Base-by-base conservation (phyloP, 2,797 vertebrate species). In the Etheostoma perlongum region DNA sequence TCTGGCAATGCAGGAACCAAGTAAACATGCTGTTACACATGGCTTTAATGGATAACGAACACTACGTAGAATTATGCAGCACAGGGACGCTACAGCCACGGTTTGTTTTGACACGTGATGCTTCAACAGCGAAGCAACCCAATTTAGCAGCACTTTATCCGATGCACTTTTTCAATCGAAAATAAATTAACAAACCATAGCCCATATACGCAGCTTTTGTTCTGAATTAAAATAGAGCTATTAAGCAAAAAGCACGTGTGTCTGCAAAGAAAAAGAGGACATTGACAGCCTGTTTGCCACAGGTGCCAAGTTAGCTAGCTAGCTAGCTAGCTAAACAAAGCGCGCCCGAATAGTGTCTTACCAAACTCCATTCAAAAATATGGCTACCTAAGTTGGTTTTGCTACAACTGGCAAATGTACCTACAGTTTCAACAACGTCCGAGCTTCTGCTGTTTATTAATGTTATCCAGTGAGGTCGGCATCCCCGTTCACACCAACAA, bases 91-190 rank as follows among this genome's bases (percentile, higher is more conserved):
- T 15, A 30, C 27, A 14, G 67, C 83, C 62, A 44, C 40, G 52
- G 77, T 91, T 92, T 94, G 93, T 94, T 94, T 90, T 73, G 93
- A 93, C 93, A 95, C 93, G 92, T 94, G 93, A 93, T 55, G 63
- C 67, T 59, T 42, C 6, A 2, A 62, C 49, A n/a, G 21, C 3
- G 23, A 16, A 8, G 71, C 64, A 60, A 66, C 36, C 33, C 36
- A 44, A 53, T 42, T 10, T 49, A 30, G 58, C 3, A 18, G 42
- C 49, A 36, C 18, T 49, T 54, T 54, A 36, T 21, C 36, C 19
- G 18, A 44, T 42, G 47, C 23, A 58, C 21, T 6, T 21, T 30
- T 11, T 33, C 4, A 2, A 5, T 11, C 0, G 0, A 1, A 6
- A n/a, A 66, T 2, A 46, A 30, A 21, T 5, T 3, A 21, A 19